Evolutionary conservation across 30 jellyfish, hydroid and myxozoan species (phyloP).

Genomic region (Aurelia aurita complex sp. Pacific): DNA sequence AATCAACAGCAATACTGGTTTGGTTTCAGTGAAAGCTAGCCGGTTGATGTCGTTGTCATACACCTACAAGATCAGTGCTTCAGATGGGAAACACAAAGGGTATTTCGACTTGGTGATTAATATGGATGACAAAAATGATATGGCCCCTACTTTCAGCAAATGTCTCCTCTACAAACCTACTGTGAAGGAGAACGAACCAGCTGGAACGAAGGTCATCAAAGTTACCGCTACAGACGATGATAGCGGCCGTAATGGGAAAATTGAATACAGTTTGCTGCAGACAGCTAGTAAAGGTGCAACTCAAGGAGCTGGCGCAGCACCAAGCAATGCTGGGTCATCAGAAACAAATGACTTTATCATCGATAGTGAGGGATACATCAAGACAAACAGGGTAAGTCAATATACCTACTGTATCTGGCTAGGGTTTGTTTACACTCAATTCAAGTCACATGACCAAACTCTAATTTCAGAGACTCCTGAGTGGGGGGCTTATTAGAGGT

Average conservation of each 20-base stretch:
- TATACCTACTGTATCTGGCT: neutral
- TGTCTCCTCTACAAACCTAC: constrained; percentile 45
- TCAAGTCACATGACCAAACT: no score
- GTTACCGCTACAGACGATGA: constrained; percentile 70
- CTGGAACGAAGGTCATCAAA: constrained; percentile 58
- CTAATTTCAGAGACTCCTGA: no score
- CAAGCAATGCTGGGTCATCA: constrained; percentile 32
- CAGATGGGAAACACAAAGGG: constrained; percentile 70
- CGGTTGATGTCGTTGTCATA: constrained; percentile 7
- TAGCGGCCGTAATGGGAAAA: constrained; percentile 62
- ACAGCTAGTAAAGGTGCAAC: constrained; percentile 32
- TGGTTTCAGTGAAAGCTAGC: constrained; percentile 34
- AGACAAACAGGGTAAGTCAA: constrained; percentile 57
- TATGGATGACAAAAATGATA: constrained; percentile 68
- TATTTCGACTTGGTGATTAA: constrained; percentile 45
- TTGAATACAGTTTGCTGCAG: constrained; percentile 69
- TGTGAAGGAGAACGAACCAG: constrained; percentile 55
- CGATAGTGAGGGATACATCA: constrained; percentile 68
- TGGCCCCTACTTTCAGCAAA: constrained; percentile 49
- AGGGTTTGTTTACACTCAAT: neutral
- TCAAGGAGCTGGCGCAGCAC: constrained; percentile 42
- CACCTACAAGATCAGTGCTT: constrained; percentile 57
- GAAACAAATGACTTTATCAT: constrained; percentile 62
- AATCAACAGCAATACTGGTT: constrained; percentile 58
- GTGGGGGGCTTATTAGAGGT: no score